A percentile compares a stretch with the other conserved stretches of the same genome.
phyloP scores from a whole-genome alignment of 1,140 invertebrate genomes.

The Drosophila lacteicornis region DNA sequence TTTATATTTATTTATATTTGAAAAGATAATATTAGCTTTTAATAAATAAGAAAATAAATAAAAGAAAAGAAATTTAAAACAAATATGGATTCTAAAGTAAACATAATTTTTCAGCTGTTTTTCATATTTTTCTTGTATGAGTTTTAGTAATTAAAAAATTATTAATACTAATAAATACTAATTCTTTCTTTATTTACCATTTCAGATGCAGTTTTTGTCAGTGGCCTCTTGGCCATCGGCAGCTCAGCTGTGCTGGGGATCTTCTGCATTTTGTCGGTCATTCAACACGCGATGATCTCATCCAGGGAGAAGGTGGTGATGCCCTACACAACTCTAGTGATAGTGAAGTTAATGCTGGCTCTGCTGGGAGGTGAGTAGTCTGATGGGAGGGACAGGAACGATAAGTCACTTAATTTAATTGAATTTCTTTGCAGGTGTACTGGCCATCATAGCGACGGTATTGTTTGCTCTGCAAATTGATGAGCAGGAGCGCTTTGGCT shows the following conservation, averaged over 20 bases:
- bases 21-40: no score
- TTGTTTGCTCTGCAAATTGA: conserved; percentile 93
- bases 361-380: conserved; percentile 90
- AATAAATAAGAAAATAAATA: no score
- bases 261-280: conserved; percentile 90
- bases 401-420: conserved; percentile 29
- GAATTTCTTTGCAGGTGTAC: conserved; percentile 87
- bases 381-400: not conserved
- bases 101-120: no score
- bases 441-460: conserved; percentile 91
- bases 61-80: no score
- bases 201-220: conserved; percentile 91
- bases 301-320: conserved; percentile 92
- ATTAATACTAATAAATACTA: no score
- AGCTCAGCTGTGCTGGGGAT: conserved; percentile 90
- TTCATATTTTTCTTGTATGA: no score
- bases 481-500: conserved; percentile 89
- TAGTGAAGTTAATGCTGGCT: conserved; percentile 91
- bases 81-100: no score
- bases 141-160: no score
- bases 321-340: conserved; percentile 90
- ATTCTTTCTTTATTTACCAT: not conserved
- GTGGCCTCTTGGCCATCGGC: conserved; percentile 90
- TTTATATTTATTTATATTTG: no score
- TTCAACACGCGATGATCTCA: conserved; percentile 93